Percentiles rank a stretch among this genome's conserved stretches.
These are phyloP conservation scores for Julus scanicus DNA, from an alignment of 2,888 invertebrate species.

Conservation along the genomic window DNA sequence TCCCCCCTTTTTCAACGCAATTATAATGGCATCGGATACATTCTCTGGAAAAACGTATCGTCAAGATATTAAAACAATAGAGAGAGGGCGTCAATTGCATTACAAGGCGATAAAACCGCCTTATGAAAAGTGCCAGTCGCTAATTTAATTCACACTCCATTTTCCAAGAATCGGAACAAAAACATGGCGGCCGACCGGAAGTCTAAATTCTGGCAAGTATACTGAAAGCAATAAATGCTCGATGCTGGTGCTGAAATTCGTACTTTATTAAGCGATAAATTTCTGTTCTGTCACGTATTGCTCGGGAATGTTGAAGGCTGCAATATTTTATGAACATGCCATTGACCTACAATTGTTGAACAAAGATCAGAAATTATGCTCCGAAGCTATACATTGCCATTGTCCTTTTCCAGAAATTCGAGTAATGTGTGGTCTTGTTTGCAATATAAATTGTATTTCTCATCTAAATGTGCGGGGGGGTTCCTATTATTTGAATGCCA, in stretches of 20 bases:
- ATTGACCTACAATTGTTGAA: too few species aligned
- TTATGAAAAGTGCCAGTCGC: background rate
- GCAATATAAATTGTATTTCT: background rate
- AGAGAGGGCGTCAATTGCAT: background rate
- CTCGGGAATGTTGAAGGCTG: background rate
- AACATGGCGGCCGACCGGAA: background rate
- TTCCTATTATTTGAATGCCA: too few species aligned
- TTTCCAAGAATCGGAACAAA: background rate
- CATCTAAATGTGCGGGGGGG: too few species aligned
- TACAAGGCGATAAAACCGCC: background rate
- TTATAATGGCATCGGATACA: background rate
- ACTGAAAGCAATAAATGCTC: background rate
- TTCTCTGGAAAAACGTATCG: background rate
- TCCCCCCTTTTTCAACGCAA: background rate
- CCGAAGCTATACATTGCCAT: too few species aligned
- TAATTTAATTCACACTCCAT: background rate
- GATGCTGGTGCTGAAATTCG: background rate
- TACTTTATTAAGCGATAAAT: background rate
- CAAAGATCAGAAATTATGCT: too few species aligned
- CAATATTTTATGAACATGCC: background rate
- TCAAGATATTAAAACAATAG: slow-evolving; percentile 3
- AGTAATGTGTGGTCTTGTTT: background rate
- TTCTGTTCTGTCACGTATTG: background rate
- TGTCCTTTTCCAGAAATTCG: background rate
- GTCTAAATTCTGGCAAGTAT: background rate